Percentiles rank a stretch among this genome's conserved stretches.
These are phyloP conservation scores for Drosophila atroscutellata DNA, from an alignment of 2,888 invertebrate species.

Conservation along the genomic window DNA sequence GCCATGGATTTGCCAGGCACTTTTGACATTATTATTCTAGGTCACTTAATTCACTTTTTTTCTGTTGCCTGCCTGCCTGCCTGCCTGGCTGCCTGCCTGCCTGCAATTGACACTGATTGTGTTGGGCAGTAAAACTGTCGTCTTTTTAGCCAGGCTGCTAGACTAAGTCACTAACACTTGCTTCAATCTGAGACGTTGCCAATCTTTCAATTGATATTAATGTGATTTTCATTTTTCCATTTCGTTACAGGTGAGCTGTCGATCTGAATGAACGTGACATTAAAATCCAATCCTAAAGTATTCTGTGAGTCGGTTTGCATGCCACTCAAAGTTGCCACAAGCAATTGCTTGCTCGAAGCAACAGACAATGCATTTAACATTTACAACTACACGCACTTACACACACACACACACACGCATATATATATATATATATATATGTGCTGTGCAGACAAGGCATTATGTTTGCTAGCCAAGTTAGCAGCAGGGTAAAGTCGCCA, in stretches of 20 bases:
- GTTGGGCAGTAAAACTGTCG: constrained; percentile 22
- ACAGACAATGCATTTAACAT: constrained; percentile 45
- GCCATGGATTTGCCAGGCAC: constrained; percentile 17
- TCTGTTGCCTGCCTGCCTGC: neutral
- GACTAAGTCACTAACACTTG: constrained; percentile 20
- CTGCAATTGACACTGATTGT: constrained; percentile 64
- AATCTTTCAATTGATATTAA: constrained; percentile 46
- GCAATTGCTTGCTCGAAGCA: constrained; percentile 28
- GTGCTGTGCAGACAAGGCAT: constrained; percentile 61
- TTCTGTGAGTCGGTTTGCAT: constrained; percentile 35
- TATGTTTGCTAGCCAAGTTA: constrained; percentile 53
- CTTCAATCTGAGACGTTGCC: constrained; percentile 19
- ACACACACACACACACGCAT: neutral
- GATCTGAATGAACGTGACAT: constrained; percentile 8
- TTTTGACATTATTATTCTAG: constrained; percentile 51
- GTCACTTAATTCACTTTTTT: constrained; percentile 33
- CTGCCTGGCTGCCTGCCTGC: constrained; percentile 21
- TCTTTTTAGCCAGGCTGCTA: neutral
- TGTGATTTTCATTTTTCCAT: constrained; percentile 24
- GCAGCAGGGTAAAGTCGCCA: constrained; percentile 20
- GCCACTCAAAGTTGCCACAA: constrained; percentile 44
- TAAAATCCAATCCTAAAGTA: neutral
- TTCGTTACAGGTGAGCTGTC: constrained; percentile 56
- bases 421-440: neutral
- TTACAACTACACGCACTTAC: constrained; percentile 25